Conservation (phyloP, 2,888 invertebrate species). For the Melinaea menophilus region DNA sequence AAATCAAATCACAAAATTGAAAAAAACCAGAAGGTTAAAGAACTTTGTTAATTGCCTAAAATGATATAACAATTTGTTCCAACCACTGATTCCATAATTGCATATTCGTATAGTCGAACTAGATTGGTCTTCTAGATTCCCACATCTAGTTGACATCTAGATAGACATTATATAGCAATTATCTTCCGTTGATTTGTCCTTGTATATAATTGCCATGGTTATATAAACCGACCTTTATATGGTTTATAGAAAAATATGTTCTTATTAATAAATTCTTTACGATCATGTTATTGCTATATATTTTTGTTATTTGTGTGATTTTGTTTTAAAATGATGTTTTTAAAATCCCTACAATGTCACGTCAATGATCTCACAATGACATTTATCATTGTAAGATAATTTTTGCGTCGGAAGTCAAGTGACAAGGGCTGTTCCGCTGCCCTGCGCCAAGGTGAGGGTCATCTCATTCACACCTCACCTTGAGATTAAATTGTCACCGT, state of each 20-base stretch:
- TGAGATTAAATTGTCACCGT: not conserved
- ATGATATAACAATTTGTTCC: conserved; percentile 2
- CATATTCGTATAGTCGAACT: not conserved
- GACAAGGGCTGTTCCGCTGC: conserved; percentile 5
- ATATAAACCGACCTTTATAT: not conserved
- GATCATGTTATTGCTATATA: too few relatives aligned
- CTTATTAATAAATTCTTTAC: too few relatives aligned
- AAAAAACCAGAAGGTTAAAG: not conserved
- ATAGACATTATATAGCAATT: conserved; percentile 11
- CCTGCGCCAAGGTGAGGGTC: conserved; percentile 19
- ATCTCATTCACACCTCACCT: conserved; percentile 5
- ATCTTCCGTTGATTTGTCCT: conserved; percentile 20
- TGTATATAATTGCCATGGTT: conserved; percentile 14
- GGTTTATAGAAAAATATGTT: not conserved
- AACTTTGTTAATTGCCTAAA: not conserved
- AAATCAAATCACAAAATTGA: not conserved
- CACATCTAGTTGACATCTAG: not conserved
- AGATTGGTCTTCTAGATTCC: not conserved
- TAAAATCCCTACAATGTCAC: too few relatives aligned
- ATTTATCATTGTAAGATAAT: not conserved
- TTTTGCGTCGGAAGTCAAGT: not conserved
- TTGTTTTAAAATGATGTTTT: too few relatives aligned
- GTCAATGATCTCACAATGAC: not conserved
- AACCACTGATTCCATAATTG: not conserved
- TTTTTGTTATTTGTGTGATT: too few relatives aligned